These are phyloP conservation scores for Anadara kagoshimensis DNA, from an alignment of 1,140 invertebrate species.

Conservation along the genomic window DNA sequence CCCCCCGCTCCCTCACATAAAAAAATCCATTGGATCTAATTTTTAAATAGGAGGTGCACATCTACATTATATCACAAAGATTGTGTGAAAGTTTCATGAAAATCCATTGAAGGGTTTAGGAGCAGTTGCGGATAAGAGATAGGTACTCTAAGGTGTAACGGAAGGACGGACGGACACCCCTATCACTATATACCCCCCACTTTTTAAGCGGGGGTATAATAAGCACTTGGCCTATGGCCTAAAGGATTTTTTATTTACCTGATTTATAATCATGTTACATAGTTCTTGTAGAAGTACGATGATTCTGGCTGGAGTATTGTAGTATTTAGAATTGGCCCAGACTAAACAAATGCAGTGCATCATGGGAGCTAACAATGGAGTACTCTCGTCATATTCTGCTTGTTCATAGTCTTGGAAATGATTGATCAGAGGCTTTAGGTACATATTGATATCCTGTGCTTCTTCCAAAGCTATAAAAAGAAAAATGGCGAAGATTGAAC, in stretches of 20 bases:
- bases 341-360: slow-evolving; percentile 91
- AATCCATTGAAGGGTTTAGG: too few relatives aligned
- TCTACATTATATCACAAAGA: too few relatives aligned
- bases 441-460: slow-evolving; percentile 91
- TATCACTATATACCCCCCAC: too few relatives aligned
- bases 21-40: too few relatives aligned
- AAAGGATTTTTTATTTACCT: slow-evolving; percentile 57
- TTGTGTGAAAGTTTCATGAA: too few relatives aligned
- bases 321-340: slow-evolving; percentile 92
- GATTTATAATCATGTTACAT: slow-evolving; percentile 90
- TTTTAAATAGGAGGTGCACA: too few relatives aligned
- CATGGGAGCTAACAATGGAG: slow-evolving; percentile 74
- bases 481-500: neutral
- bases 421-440: slow-evolving; percentile 87
- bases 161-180: too few relatives aligned
- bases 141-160: too few relatives aligned
- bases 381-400: slow-evolving; percentile 74
- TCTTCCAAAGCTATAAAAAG: slow-evolving; percentile 84
- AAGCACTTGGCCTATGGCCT: too few relatives aligned
- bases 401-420: slow-evolving; percentile 89
- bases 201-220: too few relatives aligned
- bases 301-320: slow-evolving; percentile 90
- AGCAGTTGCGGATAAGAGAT: too few relatives aligned
- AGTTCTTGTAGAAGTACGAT: slow-evolving; percentile 92
- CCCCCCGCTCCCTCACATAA: too few relatives aligned